These are phyloP conservation scores for Loris lydekkerianus DNA, from an alignment of 2,797 vertebrate species.

Conservation along the genomic window DNA sequence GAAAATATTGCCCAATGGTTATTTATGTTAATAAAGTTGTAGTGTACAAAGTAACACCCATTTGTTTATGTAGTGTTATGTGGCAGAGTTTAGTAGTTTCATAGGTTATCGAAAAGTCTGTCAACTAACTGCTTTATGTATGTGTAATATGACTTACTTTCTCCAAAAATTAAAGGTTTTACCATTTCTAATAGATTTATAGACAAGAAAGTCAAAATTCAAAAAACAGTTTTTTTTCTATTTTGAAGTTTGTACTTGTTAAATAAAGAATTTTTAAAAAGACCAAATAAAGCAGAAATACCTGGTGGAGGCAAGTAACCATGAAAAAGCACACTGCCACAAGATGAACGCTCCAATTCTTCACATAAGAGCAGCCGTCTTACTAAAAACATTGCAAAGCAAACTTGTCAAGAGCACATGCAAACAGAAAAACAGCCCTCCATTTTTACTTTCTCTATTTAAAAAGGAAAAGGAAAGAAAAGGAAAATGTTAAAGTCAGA, in stretches of 20 bases:
- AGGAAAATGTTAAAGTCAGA: not conserved
- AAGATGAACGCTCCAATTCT: slow-evolving; percentile 98
- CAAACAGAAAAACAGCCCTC: slow-evolving; percentile 56
- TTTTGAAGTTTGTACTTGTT: not conserved
- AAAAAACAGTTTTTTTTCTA: not conserved
- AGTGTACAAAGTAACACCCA: accelerated
- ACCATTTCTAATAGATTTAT: not conserved
- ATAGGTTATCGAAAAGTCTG: not conserved
- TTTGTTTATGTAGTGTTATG: accelerated
- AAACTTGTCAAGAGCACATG: slow-evolving; percentile 64
- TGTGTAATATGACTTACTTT: accelerated
- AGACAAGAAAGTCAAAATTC: not conserved
- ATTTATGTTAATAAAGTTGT: not conserved
- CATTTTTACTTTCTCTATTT: slow-evolving; percentile 30
- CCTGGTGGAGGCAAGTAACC: slow-evolving; percentile 98
- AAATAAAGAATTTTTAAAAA: not conserved
- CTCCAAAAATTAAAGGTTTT: not conserved
- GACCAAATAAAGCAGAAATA: slow-evolving; percentile 81
- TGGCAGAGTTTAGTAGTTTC: accelerated
- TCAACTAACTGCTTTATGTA: not conserved
- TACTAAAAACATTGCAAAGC: slow-evolving; percentile 88
- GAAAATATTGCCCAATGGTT: not conserved
- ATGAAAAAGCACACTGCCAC: slow-evolving; percentile 98
- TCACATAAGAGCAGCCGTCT: slow-evolving; percentile 96
- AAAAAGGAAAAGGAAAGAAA: slow-evolving; percentile 5